Percentiles rank a stretch among this genome's conserved stretches.
These are phyloP conservation scores for Caenorhabditis afra DNA, from an alignment of 2,888 invertebrate genomes.

Conservation along the genomic window DNA sequence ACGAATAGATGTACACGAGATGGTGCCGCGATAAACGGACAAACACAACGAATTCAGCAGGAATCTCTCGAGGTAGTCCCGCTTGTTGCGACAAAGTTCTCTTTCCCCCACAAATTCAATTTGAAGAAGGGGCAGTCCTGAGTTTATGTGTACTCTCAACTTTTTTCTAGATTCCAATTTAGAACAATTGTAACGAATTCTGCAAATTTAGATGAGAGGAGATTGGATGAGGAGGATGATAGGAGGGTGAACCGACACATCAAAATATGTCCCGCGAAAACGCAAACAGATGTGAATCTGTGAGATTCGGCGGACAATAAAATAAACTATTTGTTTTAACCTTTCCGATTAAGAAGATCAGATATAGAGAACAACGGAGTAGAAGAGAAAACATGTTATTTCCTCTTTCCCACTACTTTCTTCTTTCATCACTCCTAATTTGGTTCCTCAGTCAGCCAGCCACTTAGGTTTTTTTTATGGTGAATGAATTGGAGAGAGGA, in stretches of 20 bases:
- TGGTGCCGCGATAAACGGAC: slow-evolving; percentile 37
- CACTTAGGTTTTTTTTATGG: slow-evolving; percentile 31
- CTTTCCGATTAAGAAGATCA: slow-evolving; percentile 47
- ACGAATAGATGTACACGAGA: background rate
- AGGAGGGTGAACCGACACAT: no score
- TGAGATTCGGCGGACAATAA: slow-evolving; percentile 22
- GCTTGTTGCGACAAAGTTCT: slow-evolving; percentile 40
- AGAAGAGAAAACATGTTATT: slow-evolving; percentile 41
- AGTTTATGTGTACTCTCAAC: slow-evolving; percentile 36
- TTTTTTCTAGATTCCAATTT: no score
- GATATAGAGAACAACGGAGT: slow-evolving; percentile 38
- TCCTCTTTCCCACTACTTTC: slow-evolving; percentile 34
- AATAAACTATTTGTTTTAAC: slow-evolving; percentile 53
- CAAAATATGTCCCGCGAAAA: no score
- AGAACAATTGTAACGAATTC: no score
- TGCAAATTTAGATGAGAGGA: no score
- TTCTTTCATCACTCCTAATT: slow-evolving; percentile 35
- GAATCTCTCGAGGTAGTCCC: slow-evolving; percentile 31
- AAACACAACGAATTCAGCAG: slow-evolving; percentile 16
- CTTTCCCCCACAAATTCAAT: slow-evolving; percentile 32
- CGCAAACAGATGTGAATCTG: no score
- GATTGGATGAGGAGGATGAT: no score
- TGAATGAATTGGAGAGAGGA: slow-evolving; percentile 18
- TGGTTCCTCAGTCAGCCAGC: slow-evolving; percentile 8
- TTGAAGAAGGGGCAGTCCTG: slow-evolving; percentile 21